Conservation (phyloP, 2,113 vertebrate species). For the Caranx ignobilis region DNA sequence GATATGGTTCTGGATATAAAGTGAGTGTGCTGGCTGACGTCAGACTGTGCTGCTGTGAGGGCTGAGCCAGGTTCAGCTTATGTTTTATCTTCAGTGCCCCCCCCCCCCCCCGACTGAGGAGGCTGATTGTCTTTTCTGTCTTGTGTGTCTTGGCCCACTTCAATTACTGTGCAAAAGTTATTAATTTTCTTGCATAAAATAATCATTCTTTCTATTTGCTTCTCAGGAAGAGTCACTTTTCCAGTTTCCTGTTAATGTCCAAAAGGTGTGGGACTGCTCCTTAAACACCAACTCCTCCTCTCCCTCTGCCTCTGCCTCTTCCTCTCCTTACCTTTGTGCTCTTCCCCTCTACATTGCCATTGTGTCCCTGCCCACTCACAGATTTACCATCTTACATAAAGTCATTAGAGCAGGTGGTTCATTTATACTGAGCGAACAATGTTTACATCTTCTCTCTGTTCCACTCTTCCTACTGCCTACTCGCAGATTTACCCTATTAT, state of each 20-base stretch:
- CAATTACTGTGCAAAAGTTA: too few species aligned
- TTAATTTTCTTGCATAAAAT: too few species aligned
- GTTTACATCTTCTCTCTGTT: not conserved
- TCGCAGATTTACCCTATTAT: slow-evolving; percentile 46
- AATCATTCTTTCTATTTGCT: too few species aligned
- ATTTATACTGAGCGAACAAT: slow-evolving; percentile 1
- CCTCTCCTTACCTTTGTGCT: slow-evolving; percentile 9
- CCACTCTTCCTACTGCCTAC: slow-evolving; percentile 37
- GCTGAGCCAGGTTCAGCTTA: too few species aligned
- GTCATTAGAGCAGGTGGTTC: slow-evolving; percentile 32
- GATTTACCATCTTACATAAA: slow-evolving; percentile 47
- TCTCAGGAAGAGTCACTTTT: not conserved
- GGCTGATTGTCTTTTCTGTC: too few species aligned
- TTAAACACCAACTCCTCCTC: not conserved
- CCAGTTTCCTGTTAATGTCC: not conserved
- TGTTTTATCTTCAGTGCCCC: not conserved
- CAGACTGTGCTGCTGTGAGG: not conserved
- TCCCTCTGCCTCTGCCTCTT: not conserved
- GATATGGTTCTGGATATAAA: too few species aligned
- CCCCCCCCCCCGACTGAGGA: not conserved
- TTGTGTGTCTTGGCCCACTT: too few species aligned
- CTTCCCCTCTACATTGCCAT: not conserved
- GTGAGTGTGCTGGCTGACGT: not conserved
- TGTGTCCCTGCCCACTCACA: slow-evolving; percentile 3
- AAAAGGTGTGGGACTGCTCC: not conserved